Percentiles rank a stretch among this genome's conserved stretches.
These are phyloP conservation scores for Trichosurus vulpecula DNA, from an alignment of 2,797 vertebrate genomes.

Conservation along the genomic window DNA sequence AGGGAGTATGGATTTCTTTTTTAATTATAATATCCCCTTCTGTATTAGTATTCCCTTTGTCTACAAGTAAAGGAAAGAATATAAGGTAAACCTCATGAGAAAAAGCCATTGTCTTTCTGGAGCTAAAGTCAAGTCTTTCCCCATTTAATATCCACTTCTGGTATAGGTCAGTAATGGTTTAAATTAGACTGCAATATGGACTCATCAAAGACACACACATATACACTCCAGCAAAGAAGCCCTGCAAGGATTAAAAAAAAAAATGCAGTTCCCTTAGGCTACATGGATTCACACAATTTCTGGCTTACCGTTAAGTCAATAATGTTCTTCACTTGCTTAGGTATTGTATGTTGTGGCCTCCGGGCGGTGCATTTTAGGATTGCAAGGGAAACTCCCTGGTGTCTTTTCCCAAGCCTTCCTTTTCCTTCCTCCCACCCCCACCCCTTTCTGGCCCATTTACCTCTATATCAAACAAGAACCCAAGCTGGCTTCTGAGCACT, in stretches of 20 bases:
- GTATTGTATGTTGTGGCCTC: constrained; percentile 3
- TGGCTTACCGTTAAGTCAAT: neutral
- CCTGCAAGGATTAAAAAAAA: neutral
- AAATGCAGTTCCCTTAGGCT: constrained; percentile 23
- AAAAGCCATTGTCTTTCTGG: neutral
- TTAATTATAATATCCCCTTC: constrained; percentile 11
- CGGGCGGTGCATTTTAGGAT: neutral
- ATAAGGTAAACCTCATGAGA: neutral
- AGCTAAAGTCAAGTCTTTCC: constrained; percentile 6
- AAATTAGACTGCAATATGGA: constrained; percentile 1
- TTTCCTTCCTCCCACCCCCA: neutral
- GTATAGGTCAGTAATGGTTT: constrained; percentile 28
- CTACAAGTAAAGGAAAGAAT: constrained; percentile 3
- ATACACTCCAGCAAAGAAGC: neutral
- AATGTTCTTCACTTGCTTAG: constrained; percentile 26
- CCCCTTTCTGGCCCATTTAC: neutral
- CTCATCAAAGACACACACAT: neutral
- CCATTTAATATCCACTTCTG: neutral
- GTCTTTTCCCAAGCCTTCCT: constrained; percentile 14
- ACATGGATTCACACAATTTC: neutral
- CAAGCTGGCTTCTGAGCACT: constrained; percentile 28
- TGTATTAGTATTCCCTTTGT: constrained; percentile 17
- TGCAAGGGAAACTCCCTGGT: neutral
- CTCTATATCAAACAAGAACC: constrained; percentile 31
- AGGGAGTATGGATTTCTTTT: neutral